Conservation (phyloP, 2,113 vertebrate species). For the Oryzias melastigma region DNA sequence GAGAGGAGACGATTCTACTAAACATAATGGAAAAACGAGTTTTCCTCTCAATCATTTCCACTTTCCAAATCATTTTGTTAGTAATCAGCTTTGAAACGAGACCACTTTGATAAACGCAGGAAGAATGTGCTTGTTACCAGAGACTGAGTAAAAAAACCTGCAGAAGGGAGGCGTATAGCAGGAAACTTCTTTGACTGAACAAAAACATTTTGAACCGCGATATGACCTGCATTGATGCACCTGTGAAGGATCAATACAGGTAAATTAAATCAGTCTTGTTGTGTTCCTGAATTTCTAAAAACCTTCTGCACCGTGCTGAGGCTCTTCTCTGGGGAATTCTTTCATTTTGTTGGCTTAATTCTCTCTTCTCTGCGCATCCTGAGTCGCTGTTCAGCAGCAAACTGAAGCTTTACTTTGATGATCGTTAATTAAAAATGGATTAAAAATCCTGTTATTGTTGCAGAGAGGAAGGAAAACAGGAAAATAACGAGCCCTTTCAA, state of each 20-base stretch:
- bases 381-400: not conserved
- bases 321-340: not conserved
- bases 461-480: not conserved
- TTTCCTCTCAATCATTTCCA: no score
- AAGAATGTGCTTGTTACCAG: no score
- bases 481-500: slow-evolving; percentile 3
- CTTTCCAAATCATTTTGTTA: no score
- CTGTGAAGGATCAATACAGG: not conserved
- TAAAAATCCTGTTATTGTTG: slow-evolving; percentile 6
- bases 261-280: not conserved
- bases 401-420: not conserved
- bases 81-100: no score
- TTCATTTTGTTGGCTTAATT: slow-evolving; percentile 7
- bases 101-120: no score
- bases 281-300: not conserved
- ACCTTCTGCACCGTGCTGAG: not conserved
- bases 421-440: slow-evolving; percentile 15
- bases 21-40: no score
- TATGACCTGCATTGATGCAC: not conserved
- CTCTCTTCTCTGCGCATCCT: not conserved
- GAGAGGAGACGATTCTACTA: no score
- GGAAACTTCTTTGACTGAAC: no score
- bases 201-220: not conserved
- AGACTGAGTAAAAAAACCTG: no score
- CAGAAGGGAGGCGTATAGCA: no score